Evolutionary conservation across 2,797 vertebrate species (phyloP).

Genomic region (Gadopsis marmoratus): DNA sequence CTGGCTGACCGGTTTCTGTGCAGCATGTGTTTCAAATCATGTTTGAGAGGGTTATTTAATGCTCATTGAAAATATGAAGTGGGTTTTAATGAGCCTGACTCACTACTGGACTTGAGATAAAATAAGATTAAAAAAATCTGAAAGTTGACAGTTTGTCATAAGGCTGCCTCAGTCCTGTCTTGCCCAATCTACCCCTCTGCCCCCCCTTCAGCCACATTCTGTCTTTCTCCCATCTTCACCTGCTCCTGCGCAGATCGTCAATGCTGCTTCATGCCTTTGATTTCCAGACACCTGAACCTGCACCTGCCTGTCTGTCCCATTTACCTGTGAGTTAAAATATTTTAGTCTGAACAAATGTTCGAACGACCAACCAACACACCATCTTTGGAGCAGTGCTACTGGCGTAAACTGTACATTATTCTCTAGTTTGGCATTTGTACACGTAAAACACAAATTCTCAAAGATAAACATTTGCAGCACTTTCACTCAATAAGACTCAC

Average conservation of each 20-base stretch:
- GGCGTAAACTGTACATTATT: background rate
- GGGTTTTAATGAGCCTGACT: background rate
- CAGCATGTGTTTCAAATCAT: constrained; percentile 34
- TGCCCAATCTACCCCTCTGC: background rate
- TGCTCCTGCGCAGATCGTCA: too few relatives aligned
- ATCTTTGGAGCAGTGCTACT: background rate
- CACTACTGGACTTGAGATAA: background rate
- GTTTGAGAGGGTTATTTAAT: constrained; percentile 8
- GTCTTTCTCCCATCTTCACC: too few relatives aligned
- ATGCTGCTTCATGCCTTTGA: too few relatives aligned
- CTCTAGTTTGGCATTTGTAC: background rate
- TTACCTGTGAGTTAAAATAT: background rate
- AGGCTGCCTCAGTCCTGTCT: background rate
- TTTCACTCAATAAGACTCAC: constrained; percentile 11
- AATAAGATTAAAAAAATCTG: background rate
- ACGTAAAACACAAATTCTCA: background rate
- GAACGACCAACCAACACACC: background rate
- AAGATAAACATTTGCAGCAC: background rate
- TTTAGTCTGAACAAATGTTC: background rate
- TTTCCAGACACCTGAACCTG: too few relatives aligned
- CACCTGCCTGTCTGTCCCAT: too few relatives aligned
- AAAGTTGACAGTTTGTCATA: too few relatives aligned
- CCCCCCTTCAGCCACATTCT: background rate
- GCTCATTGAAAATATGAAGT: constrained; percentile 7
- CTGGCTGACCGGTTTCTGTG: constrained; percentile 26